These are phyloP conservation scores for Syncerus caffer DNA, from an alignment of 2,797 vertebrate species.

Conservation along the genomic window DNA sequence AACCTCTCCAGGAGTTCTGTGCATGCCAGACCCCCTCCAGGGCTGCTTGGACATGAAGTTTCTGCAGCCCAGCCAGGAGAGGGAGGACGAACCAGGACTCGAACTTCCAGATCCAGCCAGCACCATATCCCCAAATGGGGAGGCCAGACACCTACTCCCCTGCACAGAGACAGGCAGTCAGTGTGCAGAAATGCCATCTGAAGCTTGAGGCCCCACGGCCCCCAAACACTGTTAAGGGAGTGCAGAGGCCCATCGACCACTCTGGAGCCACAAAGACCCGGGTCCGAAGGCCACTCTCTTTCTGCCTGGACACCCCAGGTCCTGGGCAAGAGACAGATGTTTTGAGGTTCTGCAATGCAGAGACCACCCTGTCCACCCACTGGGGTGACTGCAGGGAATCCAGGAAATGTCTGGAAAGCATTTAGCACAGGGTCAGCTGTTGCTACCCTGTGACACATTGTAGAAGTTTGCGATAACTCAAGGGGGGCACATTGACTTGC, in stretches of 20 bases:
- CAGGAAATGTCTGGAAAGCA: not conserved
- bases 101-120: not conserved
- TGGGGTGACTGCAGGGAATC: rapidly evolving
- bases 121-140: rapidly evolving
- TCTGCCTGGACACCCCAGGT: rapidly evolving
- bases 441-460: rapidly evolving
- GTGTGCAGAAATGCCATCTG: not conserved
- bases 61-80: not conserved
- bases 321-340: no score
- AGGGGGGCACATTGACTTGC: not conserved
- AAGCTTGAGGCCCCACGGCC: no score
- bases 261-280: rapidly evolving
- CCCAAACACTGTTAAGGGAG: not conserved
- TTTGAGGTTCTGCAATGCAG: not conserved
- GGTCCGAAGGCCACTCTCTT: not conserved
- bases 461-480: not conserved
- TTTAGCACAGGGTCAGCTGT: not conserved
- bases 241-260: rapidly evolving
- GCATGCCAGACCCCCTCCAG: not conserved
- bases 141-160: not conserved
- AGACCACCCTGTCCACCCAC: not conserved
- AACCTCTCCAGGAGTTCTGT: not conserved
- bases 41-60: not conserved
- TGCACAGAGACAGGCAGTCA: not conserved
- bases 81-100: not conserved